phyloP scores from a whole-genome alignment of 35 echinoderm and acorn worm species.

The Ophiothrix spiculata region DNA sequence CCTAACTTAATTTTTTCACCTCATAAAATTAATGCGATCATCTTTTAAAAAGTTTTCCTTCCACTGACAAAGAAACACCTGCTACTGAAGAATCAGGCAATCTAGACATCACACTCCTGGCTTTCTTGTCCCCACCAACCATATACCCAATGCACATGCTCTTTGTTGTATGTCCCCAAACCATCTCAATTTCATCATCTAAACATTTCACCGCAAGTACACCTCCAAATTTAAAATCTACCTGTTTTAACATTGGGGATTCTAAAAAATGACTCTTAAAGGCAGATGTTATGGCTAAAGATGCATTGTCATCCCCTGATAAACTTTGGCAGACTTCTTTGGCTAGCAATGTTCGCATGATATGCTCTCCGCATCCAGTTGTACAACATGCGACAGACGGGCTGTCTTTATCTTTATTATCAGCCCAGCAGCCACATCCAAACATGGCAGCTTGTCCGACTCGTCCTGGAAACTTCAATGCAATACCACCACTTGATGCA shows the following conservation, averaged over 20 bases:
- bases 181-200: conserved; percentile 40
- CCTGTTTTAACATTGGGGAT: conserved; percentile 37
- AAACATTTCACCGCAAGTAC: conserved; percentile 31
- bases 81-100: neutral
- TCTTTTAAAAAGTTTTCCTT: conserved; percentile 21
- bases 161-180: conserved; percentile 72
- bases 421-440: conserved; percentile 95
- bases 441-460: conserved; percentile 85
- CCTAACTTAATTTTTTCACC: too few species aligned
- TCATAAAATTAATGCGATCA: too few species aligned
- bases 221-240: conserved; percentile 48
- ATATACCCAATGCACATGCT: conserved; percentile 81
- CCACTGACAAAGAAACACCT: conserved; percentile 19
- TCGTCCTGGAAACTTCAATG: conserved; percentile 83
- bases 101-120: conserved; percentile 41
- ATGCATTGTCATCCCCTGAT: conserved; percentile 26
- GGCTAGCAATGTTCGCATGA: conserved; percentile 74
- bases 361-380: conserved; percentile 79
- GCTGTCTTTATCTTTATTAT: neutral
- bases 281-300: conserved; percentile 24
- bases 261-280: conserved; percentile 76
- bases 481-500: conserved; percentile 91
- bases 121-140: conserved; percentile 1
- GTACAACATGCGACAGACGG: conserved; percentile 63
- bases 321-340: conserved; percentile 54